Percentiles rank a stretch among this genome's conserved stretches.
Conservation (phyloP, 2,797 vertebrate genomes). For the Arrhamphus sclerolepis region DNA sequence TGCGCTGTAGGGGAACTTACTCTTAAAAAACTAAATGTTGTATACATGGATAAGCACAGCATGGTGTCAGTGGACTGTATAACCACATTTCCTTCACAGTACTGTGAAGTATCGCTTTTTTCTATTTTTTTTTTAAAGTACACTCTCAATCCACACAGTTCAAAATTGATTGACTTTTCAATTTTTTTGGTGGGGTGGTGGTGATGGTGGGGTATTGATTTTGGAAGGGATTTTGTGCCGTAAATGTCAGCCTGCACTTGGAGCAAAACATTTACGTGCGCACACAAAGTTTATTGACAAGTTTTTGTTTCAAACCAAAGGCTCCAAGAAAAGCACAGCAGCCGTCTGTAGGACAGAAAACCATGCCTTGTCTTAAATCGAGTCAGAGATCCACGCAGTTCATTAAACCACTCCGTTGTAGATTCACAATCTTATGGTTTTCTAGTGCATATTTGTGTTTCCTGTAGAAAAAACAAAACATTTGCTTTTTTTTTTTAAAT, state of each 20-base stretch:
- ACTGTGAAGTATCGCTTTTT: no score
- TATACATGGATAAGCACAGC: slow-evolving; percentile 5
- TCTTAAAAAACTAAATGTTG: slow-evolving; percentile 4
- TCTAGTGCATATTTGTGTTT: no score
- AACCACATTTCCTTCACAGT: slow-evolving; percentile 13
- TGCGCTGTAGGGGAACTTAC: slow-evolving; percentile 45
- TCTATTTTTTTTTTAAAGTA: no score
- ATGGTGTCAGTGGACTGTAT: slow-evolving; percentile 10
- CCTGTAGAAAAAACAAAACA: no score
- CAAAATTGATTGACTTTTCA: neutral
- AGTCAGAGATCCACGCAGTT: slow-evolving; percentile 17
- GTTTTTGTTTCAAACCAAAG: neutral
- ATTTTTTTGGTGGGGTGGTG: no score
- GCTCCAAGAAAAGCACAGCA: slow-evolving; percentile 12
- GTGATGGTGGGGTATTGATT: neutral
- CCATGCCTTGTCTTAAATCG: slow-evolving; percentile 2
- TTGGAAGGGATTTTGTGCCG: neutral
- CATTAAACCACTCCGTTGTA: slow-evolving; percentile 39
- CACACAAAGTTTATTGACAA: neutral
- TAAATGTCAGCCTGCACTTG: neutral
- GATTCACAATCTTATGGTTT: slow-evolving; percentile 11
- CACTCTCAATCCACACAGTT: neutral
- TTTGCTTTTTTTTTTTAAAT: no score
- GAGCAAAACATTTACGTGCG: neutral
- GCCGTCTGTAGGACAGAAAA: slow-evolving; percentile 23